Evolutionary conservation across 2,797 vertebrate genomes (phyloP).

Genomic region (Helostoma temminkii): DNA sequence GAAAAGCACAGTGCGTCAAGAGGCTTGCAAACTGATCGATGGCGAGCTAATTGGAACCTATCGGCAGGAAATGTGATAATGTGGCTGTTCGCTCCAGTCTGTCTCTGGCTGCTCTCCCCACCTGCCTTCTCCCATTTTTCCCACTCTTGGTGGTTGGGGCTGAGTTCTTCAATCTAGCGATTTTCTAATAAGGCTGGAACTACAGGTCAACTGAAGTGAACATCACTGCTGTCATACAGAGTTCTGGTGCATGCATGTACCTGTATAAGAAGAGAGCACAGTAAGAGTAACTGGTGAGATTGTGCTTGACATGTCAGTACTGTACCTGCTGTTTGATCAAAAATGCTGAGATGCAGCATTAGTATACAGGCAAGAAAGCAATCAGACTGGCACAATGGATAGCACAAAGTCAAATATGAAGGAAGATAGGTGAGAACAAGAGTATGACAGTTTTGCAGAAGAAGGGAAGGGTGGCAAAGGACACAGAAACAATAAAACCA

Average conservation of each 20-base stretch:
- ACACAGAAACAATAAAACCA: not conserved
- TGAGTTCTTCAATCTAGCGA: slow-evolving; percentile 61
- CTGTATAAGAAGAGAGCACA: not conserved
- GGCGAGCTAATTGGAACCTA: slow-evolving; percentile 80
- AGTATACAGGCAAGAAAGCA: slow-evolving; percentile 4
- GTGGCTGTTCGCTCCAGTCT: slow-evolving; percentile 62
- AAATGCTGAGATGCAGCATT: not conserved
- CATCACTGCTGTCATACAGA: slow-evolving; percentile 24
- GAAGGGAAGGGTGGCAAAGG: not conserved
- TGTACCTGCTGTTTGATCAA: slow-evolving; percentile 29
- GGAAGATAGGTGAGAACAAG: not conserved
- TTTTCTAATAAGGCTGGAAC: slow-evolving; percentile 66
- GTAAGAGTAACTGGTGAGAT: slow-evolving; percentile 16
- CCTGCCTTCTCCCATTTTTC: slow-evolving; percentile 20
- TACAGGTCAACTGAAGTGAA: slow-evolving; percentile 58
- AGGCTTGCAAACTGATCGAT: slow-evolving; percentile 71
- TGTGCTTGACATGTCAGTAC: not conserved
- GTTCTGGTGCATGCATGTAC: not conserved
- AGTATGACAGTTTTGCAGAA: slow-evolving; percentile 5
- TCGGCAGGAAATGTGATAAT: slow-evolving; percentile 80
- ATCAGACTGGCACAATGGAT: slow-evolving; percentile 18
- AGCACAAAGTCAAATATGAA: slow-evolving; percentile 1
- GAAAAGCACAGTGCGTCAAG: slow-evolving; percentile 53
- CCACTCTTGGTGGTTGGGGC: slow-evolving; percentile 36
- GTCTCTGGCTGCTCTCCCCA: slow-evolving; percentile 43